Evolutionary conservation across 2,113 vertebrate species (phyloP).

Genomic region (Canis aureus): DNA sequence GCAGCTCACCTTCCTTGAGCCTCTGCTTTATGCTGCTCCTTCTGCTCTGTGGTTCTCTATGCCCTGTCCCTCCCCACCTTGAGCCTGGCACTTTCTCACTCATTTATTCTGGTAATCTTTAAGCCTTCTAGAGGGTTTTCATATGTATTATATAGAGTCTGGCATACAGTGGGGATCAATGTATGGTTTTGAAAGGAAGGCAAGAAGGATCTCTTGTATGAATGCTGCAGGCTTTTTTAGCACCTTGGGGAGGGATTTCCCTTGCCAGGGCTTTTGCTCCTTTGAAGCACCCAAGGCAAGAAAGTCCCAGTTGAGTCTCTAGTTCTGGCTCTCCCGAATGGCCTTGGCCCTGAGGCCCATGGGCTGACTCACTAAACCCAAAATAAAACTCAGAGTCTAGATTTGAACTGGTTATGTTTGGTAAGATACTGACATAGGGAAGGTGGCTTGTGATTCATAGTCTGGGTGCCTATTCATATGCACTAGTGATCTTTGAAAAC

Average conservation of each 20-base stretch:
- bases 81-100: not conserved
- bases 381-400: constrained; percentile 79
- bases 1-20: not conserved
- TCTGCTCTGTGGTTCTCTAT: not conserved
- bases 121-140: not conserved
- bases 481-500: constrained; percentile 34
- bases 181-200: not conserved
- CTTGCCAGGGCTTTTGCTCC: accelerated
- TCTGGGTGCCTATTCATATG: constrained; percentile 68
- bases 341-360: constrained; percentile 70
- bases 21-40: not conserved
- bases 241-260: not conserved
- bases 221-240: not conserved
- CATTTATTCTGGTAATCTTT: not conserved
- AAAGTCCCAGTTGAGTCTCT: not conserved
- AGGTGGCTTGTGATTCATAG: constrained; percentile 74
- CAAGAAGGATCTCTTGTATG: not conserved
- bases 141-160: not conserved
- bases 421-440: constrained; percentile 68
- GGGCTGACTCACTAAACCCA: constrained; percentile 81
- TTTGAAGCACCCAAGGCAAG: not conserved
- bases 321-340: not conserved
- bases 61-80: not conserved
- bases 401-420: constrained; percentile 77
- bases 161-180: not conserved